Base-by-base conservation (phyloP, 1,140 invertebrate genomes). In the Hermetia illucens region DNA sequence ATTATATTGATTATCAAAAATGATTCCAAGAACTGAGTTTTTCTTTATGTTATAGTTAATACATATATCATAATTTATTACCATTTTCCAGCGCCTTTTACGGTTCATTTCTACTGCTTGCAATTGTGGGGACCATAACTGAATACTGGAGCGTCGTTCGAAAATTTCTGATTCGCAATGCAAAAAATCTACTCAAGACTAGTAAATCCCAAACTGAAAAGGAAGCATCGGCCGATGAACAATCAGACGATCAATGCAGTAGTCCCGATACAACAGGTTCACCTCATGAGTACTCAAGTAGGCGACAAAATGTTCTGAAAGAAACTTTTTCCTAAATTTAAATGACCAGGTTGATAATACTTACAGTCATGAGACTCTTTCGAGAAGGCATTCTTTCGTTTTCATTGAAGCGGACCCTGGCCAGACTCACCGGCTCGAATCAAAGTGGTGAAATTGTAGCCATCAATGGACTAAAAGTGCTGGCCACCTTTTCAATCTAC, bases 401-500 rank as follows among this genome's bases (percentile, higher is more conserved):
- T 52, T 75, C 58, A 47, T 62, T 56, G 45, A 66, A 46, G 53
- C 61, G 62, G 42, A 71, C 52, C 39, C 41, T 51, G 9, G 42
- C 44, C n/a, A n/a, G n/a, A n/a, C n/a, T n/a, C n/a, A n/a, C n/a
- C n/a, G n/a, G n/a, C n/a, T n/a, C n/a, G n/a, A n/a, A n/a, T n/a
- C n/a, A n/a, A n/a, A n/a, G n/a, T n/a, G n/a, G n/a, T n/a, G n/a
- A n/a, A n/a, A n/a, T n/a, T n/a, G n/a, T n/a, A n/a, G n/a, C n/a
- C 46, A 71, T 80, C 36, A 70, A 79, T 41, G 70, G 76, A 6
- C 61, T 79, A 22, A 63, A 71, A 41, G 61, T 71, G 8, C 37
- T 75, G 13, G 65, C 66, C 34, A 75, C 70, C 3, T 47, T 77
- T 1, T 57, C 66, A 19, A 52, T 79, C 32, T 71, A 76, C 42